Evolutionary conservation across 2,113 vertebrate species (phyloP), one percentile per base, ranked within the genome.

Genomic region (Patagioenas fasciata): DNA sequence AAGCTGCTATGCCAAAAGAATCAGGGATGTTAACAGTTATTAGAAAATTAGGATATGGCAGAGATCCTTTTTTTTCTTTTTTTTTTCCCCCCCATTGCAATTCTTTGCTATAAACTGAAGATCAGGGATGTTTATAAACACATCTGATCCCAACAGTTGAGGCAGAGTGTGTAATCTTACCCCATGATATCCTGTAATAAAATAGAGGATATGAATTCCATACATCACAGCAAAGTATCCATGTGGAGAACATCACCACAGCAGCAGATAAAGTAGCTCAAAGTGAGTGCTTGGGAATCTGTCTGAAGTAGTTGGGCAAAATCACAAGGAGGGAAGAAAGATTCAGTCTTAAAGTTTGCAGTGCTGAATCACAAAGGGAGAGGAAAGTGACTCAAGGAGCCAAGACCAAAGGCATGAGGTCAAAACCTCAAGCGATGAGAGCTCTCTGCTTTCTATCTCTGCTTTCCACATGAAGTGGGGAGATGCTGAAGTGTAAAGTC

Each of bases 151-250:
- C 50, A 82, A 89, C n/a, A 85, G 8, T 44, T 69, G 61, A 71
- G 40, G 25, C 31, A 80, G 40, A 7, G 15, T 62, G 13, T 0
- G 0, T 56, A 21, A 53, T 64, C 62, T 71, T 72, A 67, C 25
- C 26, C 29, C 57, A 5, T 42, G 66, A 34, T 57, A 61, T n/a
- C 15, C 64, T 80, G 18, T 36, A 53, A 42, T n/a, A 32, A 88
- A 93, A 62, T 4, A 87, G 44, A 85, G 50, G 21, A 17, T 69
- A 42, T 32, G 6, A 60, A 57, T 85, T 67, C 44, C 5, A 2
- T 34, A 26, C 1, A 0, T 50, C 13, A 18, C 0, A 1, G 21
- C 38, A 64, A 64, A 57, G 31, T 29, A 40, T 9, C 40, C 10
- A 8, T 8, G 24, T 19, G 47, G 31, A 18, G 14, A 29, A 7